Base-by-base conservation (phyloP, 2,888 invertebrate species). In the Oscheius sp. region DNA sequence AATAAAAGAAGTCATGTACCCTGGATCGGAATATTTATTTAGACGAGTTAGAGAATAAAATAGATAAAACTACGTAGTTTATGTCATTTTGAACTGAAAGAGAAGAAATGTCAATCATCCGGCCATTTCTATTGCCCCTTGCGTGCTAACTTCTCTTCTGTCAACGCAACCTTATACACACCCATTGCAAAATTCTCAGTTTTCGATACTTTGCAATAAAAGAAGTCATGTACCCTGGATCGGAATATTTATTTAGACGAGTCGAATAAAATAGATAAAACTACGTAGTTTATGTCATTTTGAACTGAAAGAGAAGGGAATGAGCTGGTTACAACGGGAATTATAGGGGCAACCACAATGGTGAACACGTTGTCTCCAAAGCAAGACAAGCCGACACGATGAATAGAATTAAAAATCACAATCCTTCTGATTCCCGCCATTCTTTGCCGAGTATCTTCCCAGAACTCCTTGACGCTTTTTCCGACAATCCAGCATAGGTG, bases 391-490 rank as follows among this genome's bases (percentile, higher is more conserved):
- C n/a, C n/a, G n/a, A n/a, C n/a, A n/a, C n/a, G n/a, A n/a, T n/a
- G n/a, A n/a, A n/a, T n/a, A n/a, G n/a, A n/a, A n/a, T n/a, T n/a
- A n/a, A n/a, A n/a, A n/a, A n/a, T n/a, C n/a, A 69, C 3, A 69
- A 23, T 41, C 56, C 55, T 69, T 69, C 69, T 23, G 69, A 69
- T 43, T 69, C 69, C 13, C 69, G 69, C 69, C 69, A 69, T 35
- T 69, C 69, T 18, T 53, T 53, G 23, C 55, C 66, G n/a, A 52
- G n/a, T 1, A 66, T 21, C n/a, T 27, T 27, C 16, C 35, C 35
- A 9, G 35, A 35, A 35, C 66, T 29, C 16, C 46, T 13, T 1
- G 49, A 49, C 5, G 63, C 16, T n/a, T 63, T 63, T 23, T 66
- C 52, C 1, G 49, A 27, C 7, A 52, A 2, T n/a, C 52, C 66